Evolutionary conservation across 2,113 vertebrate species (phyloP).

Genomic region (Herpailurus yagouaroundi): DNA sequence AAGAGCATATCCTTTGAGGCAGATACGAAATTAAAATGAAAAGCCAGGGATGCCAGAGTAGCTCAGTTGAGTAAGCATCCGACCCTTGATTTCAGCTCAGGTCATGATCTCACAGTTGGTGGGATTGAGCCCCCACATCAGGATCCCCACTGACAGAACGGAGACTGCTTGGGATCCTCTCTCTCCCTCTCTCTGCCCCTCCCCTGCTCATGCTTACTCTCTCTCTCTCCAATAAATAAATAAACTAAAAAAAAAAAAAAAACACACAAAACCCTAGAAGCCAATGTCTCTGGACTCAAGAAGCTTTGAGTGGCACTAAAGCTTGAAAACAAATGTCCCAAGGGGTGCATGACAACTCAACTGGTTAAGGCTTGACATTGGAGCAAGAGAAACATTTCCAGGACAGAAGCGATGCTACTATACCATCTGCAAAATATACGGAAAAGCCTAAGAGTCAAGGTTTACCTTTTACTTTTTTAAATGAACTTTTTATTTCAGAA

Average conservation of each 20-base stretch:
- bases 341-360: fast-evolving
- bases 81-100: too few relatives aligned
- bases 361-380: background rate
- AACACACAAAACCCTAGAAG: background rate
- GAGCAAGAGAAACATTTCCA: background rate
- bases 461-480: background rate
- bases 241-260: too few relatives aligned
- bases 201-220: too few relatives aligned
- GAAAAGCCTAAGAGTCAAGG: background rate
- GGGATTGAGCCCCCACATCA: too few relatives aligned
- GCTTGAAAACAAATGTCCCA: background rate
- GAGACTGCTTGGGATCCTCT: too few relatives aligned
- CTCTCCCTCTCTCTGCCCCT: too few relatives aligned
- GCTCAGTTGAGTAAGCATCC: too few relatives aligned
- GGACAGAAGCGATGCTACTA: fast-evolving
- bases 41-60: too few relatives aligned
- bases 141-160: too few relatives aligned
- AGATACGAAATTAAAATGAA: background rate
- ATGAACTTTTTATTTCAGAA: background rate
- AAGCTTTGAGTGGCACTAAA: too few relatives aligned
- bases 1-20: background rate
- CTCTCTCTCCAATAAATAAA: too few relatives aligned
- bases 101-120: too few relatives aligned
- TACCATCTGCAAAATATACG: background rate
- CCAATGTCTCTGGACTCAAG: background rate